phyloP scores from a whole-genome alignment of 2,888 invertebrate genomes.

The Crossocerus cetratus region DNA sequence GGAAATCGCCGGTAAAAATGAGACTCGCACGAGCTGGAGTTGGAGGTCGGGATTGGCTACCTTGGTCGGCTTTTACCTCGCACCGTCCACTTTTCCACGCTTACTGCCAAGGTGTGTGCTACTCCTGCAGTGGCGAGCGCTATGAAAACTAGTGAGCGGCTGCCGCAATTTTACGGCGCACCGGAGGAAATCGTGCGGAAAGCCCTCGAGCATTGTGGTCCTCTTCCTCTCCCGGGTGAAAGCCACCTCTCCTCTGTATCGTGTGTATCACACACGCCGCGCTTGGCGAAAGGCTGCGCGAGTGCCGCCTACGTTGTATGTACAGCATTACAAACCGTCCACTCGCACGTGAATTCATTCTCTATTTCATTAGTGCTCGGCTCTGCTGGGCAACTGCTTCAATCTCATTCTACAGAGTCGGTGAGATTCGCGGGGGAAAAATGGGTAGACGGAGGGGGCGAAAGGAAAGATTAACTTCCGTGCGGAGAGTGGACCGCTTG shows the following conservation, averaged over 20 bases:
- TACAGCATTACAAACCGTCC: too few relatives aligned
- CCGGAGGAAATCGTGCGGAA: constrained; percentile 28
- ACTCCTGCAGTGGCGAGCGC: too few relatives aligned
- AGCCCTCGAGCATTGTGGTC: constrained; percentile 37
- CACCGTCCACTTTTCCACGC: too few relatives aligned
- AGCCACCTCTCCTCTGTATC: constrained; percentile 51
- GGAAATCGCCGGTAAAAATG: background rate
- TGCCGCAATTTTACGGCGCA: constrained; percentile 17
- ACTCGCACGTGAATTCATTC: constrained; percentile 43
- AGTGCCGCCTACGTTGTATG: constrained; percentile 50
- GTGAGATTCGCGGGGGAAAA: too few relatives aligned
- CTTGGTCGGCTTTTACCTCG: too few relatives aligned
- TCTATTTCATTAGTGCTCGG: constrained; percentile 34
- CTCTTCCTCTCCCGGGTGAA: constrained; percentile 48
- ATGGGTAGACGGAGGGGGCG: too few relatives aligned
- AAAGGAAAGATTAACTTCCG: constrained; percentile 4
- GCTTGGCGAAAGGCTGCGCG: constrained; percentile 47
- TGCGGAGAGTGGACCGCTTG: background rate
- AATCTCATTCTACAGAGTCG: background rate
- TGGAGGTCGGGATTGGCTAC: too few relatives aligned
- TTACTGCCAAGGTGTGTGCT: too few relatives aligned
- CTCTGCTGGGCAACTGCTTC: background rate
- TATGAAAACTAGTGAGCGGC: background rate
- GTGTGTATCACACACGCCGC: constrained; percentile 14
- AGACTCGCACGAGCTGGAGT: too few relatives aligned